Conservation (phyloP, 2,797 vertebrate species). For the Diplodus puntazzo region DNA sequence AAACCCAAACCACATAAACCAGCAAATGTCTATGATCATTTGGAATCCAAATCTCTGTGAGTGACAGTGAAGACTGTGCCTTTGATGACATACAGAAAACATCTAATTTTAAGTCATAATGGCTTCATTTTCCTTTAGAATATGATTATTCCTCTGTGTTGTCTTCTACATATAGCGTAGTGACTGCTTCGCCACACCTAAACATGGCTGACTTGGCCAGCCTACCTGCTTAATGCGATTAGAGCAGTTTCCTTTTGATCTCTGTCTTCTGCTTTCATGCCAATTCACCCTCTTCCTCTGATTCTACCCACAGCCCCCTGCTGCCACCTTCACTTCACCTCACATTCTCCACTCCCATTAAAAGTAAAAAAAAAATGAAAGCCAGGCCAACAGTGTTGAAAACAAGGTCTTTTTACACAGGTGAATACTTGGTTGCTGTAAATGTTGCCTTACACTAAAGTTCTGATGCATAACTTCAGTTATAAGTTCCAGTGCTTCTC, state of each 20-base stretch:
- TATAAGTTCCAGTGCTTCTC: conserved; percentile 3
- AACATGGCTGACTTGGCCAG: conserved; percentile 59
- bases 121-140: conserved; percentile 2
- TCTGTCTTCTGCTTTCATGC: conserved; percentile 64
- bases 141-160: conserved; percentile 7
- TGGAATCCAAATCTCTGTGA: conserved; percentile 11
- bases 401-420: conserved; percentile 3
- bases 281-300: conserved; percentile 51
- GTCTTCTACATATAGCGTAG: conserved; percentile 17
- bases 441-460: background rate
- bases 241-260: conserved; percentile 74
- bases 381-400: background rate
- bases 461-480: background rate
- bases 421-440: background rate
- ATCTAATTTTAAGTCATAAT: conserved; percentile 8
- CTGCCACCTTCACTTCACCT: conserved; percentile 52
- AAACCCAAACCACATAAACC: conserved; percentile 29
- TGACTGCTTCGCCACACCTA: conserved; percentile 47
- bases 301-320: conserved; percentile 42
- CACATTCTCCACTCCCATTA: conserved; percentile 24
- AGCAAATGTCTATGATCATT: conserved; percentile 33
- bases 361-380: background rate
- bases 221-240: conserved; percentile 61
- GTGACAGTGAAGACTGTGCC: conserved; percentile 9
- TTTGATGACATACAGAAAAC: conserved; percentile 19